phyloP scores from a whole-genome alignment of 2,888 invertebrate genomes.

The Erebia aethiops region DNA sequence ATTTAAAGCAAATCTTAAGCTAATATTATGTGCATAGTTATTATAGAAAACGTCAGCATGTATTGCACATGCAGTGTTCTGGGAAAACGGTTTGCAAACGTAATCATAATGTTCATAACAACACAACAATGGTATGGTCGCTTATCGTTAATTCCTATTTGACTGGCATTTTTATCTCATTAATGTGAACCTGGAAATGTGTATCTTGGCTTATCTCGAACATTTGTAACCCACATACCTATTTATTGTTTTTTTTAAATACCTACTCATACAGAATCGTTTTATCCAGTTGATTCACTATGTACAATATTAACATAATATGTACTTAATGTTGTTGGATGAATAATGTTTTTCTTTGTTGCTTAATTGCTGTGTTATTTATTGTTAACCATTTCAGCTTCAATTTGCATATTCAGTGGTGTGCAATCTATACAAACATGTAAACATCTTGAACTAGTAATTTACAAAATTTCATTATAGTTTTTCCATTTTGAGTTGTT shows the following conservation, averaged over 20 bases:
- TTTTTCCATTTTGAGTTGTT: no score
- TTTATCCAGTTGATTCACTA: conserved; percentile 6
- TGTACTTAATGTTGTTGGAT: not conserved
- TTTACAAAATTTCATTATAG: no score
- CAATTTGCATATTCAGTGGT: not conserved
- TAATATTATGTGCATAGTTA: conserved; percentile 16
- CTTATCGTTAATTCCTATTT: conserved; percentile 56
- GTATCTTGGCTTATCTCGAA: conserved; percentile 29
- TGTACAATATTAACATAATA: not conserved
- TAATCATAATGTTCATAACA: conserved; percentile 30
- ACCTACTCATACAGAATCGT: not conserved
- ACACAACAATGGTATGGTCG: conserved; percentile 40
- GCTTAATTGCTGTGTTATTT: conserved; percentile 12
- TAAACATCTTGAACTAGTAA: not conserved
- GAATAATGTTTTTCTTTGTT: not conserved
- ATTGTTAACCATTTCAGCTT: not conserved
- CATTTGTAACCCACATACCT: conserved; percentile 20
- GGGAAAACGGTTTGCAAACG: not conserved
- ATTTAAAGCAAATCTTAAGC: conserved; percentile 11
- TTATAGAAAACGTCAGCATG: conserved; percentile 12
- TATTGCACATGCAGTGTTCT: conserved; percentile 2
- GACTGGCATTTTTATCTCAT: conserved; percentile 51
- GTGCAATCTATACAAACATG: not conserved
- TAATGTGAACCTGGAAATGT: conserved; percentile 36
- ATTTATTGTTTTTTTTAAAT: conserved; percentile 22